Evolutionary conservation across 2,888 invertebrate species (phyloP).

Genomic region (Zygogramma bicolorata): DNA sequence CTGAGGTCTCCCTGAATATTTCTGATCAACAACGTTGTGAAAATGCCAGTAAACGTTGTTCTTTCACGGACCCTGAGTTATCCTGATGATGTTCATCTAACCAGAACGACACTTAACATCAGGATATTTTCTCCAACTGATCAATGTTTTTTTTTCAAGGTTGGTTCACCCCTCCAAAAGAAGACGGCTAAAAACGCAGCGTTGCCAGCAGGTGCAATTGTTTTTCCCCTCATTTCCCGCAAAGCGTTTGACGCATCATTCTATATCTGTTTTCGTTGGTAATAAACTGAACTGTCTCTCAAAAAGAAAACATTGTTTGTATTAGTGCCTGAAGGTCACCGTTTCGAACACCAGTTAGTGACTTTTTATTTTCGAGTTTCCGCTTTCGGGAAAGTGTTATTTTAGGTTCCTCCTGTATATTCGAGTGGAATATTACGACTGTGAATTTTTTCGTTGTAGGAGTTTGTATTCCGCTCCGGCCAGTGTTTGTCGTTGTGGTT

Average conservation of each 20-base stretch:
- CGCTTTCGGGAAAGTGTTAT: constrained; percentile 31
- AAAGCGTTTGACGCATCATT: constrained; percentile 50
- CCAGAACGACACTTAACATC: no score
- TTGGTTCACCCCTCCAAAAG: constrained; percentile 92
- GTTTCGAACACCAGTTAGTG: constrained; percentile 14
- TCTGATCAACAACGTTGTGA: no score
- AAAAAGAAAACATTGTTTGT: constrained; percentile 47
- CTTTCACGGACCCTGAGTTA: no score
- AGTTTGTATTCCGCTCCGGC: constrained; percentile 30
- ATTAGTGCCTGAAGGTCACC: constrained; percentile 56
- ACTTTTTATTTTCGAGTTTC: neutral
- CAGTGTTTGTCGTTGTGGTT: constrained; percentile 26
- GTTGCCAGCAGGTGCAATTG: constrained; percentile 45
- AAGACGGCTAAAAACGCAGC: constrained; percentile 80
- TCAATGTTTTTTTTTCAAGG: constrained; percentile 71
- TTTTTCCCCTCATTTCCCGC: constrained; percentile 40
- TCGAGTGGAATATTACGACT: constrained; percentile 38
- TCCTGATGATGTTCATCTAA: no score
- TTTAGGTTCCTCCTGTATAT: constrained; percentile 21
- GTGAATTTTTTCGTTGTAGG: constrained; percentile 35
- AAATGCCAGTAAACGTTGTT: no score
- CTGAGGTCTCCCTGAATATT: no score
- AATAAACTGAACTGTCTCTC: constrained; percentile 21
- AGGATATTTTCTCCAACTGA: no score
- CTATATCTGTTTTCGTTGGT: constrained; percentile 44